Percentiles rank a stretch among this genome's conserved stretches.
Evolutionary conservation across 2,888 invertebrate species (phyloP).

Genomic region (Hermodice carunculata): DNA sequence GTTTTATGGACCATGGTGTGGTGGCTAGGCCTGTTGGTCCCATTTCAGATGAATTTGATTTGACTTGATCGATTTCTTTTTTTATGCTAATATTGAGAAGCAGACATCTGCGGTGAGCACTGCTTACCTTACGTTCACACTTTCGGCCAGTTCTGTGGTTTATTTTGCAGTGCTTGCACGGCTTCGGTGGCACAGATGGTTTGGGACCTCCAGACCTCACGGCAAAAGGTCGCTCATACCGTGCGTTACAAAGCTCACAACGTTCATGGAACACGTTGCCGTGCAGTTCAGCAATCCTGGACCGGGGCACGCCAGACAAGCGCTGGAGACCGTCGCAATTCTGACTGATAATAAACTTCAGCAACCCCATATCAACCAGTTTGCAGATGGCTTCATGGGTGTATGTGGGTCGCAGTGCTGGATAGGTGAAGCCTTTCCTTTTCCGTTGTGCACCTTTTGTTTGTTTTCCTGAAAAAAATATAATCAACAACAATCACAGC

Average conservation of each 20-base stretch:
- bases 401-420: slow-evolving; percentile 51
- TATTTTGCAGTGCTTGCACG: slow-evolving; percentile 50
- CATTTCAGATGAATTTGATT: too few relatives aligned
- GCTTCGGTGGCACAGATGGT: slow-evolving; percentile 42
- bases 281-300: slow-evolving; percentile 57
- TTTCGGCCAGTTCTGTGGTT: slow-evolving; percentile 55
- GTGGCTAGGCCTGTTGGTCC: too few relatives aligned
- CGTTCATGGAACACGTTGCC: slow-evolving; percentile 57
- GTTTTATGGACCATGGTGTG: too few relatives aligned
- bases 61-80: too few relatives aligned
- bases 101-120: too few relatives aligned
- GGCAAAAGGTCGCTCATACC: slow-evolving; percentile 40
- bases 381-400: slow-evolving; percentile 58
- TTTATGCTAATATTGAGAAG: too few relatives aligned
- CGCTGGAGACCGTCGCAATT: slow-evolving; percentile 61
- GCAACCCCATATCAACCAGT: slow-evolving; percentile 49
- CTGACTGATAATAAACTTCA: slow-evolving; percentile 60
- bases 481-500: too few relatives aligned
- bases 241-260: slow-evolving; percentile 53
- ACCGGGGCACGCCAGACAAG: slow-evolving; percentile 51
- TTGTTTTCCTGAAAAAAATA: too few relatives aligned
- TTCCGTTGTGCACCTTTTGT: too few relatives aligned
- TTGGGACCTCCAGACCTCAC: slow-evolving; percentile 12
- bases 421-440: slow-evolving; percentile 20
- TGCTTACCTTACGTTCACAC: slow-evolving; percentile 50